phyloP scores from a whole-genome alignment of 2,113 vertebrate species.

The Brachypodius melanocephalos region DNA sequence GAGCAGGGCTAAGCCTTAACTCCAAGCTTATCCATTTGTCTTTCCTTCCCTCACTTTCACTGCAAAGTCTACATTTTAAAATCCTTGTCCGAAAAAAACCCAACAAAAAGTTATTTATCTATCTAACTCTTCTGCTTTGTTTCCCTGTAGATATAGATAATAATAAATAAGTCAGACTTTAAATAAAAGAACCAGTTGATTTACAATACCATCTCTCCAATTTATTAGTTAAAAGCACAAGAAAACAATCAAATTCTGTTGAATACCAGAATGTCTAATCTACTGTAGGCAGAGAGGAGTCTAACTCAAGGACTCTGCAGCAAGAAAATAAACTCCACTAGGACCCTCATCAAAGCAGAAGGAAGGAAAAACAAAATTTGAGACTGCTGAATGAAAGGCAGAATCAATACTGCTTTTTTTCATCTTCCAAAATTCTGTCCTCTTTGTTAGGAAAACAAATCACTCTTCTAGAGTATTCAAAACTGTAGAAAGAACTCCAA shows the following conservation, averaged over 20 bases:
- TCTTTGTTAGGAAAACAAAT: neutral
- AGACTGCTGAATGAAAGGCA: neutral
- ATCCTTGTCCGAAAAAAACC: neutral
- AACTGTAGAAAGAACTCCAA: neutral
- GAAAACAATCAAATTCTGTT: neutral
- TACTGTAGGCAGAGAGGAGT: neutral
- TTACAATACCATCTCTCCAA: neutral
- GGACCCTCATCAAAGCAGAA: neutral
- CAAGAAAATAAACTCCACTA: neutral
- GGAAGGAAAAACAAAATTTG: neutral
- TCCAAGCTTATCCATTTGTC: neutral
- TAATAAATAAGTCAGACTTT: neutral
- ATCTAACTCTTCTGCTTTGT: neutral
- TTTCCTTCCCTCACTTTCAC: accelerated
- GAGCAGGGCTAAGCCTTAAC: neutral
- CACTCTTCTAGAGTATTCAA: neutral
- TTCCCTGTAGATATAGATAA: neutral
- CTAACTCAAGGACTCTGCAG: neutral
- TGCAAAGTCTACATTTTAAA: accelerated
- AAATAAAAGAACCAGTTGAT: neutral
- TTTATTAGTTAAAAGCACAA: neutral
- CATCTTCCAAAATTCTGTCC: neutral
- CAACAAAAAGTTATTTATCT: neutral
- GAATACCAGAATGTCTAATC: neutral
- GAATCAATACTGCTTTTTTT: neutral